These are phyloP conservation scores for Venusia cambrica DNA, from an alignment of 2,888 invertebrate genomes.

Conservation along the genomic window DNA sequence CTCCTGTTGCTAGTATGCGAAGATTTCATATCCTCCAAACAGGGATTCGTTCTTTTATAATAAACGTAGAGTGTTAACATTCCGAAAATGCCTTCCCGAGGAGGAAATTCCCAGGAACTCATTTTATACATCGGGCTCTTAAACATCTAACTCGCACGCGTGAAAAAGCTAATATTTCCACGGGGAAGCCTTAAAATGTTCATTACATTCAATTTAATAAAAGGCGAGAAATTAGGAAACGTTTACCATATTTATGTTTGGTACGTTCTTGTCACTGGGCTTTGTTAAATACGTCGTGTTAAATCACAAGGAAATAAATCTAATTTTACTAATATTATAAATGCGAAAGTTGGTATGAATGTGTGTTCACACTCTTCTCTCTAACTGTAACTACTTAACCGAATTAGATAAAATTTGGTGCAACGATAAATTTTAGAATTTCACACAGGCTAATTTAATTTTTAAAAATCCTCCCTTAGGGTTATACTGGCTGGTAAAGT, in stretches of 20 bases:
- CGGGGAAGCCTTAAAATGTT: conserved; percentile 46
- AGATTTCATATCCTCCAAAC: conserved; percentile 16
- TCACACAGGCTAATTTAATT: too few relatives aligned
- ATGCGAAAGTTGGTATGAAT: too few relatives aligned
- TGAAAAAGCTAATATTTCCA: conserved; percentile 54
- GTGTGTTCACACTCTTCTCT: too few relatives aligned
- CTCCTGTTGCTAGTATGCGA: conserved; percentile 9
- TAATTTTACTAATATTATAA: too few relatives aligned
- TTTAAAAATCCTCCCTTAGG: too few relatives aligned
- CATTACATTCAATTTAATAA: conserved; percentile 49
- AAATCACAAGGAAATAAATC: too few relatives aligned
- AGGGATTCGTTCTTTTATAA: conserved; percentile 22
- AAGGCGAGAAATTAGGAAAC: conserved; percentile 30
- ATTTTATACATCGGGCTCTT: conserved; percentile 45
- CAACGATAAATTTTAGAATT: too few relatives aligned
- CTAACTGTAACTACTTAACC: too few relatives aligned
- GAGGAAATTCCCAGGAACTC: conserved; percentile 40
- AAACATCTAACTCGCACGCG: conserved; percentile 47
- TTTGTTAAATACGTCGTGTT: too few relatives aligned
- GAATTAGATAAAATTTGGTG: too few relatives aligned
- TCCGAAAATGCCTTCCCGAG: conserved; percentile 35
- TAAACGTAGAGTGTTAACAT: conserved; percentile 33
- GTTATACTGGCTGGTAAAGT: too few relatives aligned
- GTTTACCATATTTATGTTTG: conserved; percentile 21
- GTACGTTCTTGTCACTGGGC: conserved; percentile 8